Base-by-base conservation (phyloP, 2,113 vertebrate species). In the Ptilorrhoa leucosticta region DNA sequence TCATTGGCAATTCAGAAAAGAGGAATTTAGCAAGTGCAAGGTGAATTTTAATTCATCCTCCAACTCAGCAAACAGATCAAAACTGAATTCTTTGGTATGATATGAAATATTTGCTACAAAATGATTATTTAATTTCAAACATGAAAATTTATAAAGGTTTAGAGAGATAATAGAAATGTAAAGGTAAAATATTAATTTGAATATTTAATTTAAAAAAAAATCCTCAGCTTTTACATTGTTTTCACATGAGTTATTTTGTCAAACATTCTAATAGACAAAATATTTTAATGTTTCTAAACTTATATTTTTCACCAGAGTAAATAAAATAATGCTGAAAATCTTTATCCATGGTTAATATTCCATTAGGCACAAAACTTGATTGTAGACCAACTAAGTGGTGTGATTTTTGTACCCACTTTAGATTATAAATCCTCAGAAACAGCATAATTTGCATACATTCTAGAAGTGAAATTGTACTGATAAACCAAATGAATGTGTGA, bases 41-140 rank as follows among this genome's bases (percentile, higher is more conserved):
- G 72, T 84, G 87, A 93, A 84, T 93, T 94, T 95, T 84, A 87
- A 91, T 87, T 73, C 51, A 81, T 70, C 8, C 27, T 88, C 5
- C 26, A 86, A 21, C 50, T 83, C 13, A 66, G 63, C 7, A n/a
- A 87, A 18, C 7, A 63, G 42, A 82, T 39, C 5, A 48, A 70
- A 94, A 65, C 51, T 12, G 8, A 70, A 85, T 71, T 89, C 10
- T 69, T 81, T 70, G 11, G 20, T 4, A 81, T 56, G 6, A 53
- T 83, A 61, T 19, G 23, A 79, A 80, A n/a, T 65, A 63, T 66
- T 73, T 89, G 6, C 42, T 50, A 30, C 31, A 75, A 92, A 93
- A 42, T 45, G 2, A 47, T 9, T 77, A 50, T 70, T 75, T 70
- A 1, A 37, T 91, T 91, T 89, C 44, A 87, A 91, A 50, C 2